Evolutionary conservation across 30 jellyfish, hydroid and myxozoan species (phyloP).

Genomic region (Pelagia noctiluca): DNA sequence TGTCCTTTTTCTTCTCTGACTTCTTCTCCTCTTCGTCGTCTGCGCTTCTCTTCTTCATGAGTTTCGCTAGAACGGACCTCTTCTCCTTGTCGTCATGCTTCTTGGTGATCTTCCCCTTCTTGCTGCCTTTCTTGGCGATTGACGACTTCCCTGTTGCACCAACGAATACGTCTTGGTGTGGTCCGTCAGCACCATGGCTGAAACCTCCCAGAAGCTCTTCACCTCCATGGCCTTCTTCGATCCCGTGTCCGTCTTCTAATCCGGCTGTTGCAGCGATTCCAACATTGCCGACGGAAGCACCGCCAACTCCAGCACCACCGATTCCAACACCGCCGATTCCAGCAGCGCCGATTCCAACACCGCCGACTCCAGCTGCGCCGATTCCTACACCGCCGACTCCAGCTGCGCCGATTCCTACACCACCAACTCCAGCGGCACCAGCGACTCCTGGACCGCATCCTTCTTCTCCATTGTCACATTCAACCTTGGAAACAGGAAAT

Average conservation of each 20-base stretch:
- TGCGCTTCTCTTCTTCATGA: constrained; percentile 66
- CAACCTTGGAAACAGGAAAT: too few species aligned
- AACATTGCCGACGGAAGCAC: constrained; percentile 22
- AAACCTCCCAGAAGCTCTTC: constrained; percentile 34
- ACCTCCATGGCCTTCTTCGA: constrained; percentile 38
- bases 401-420: constrained; percentile 21
- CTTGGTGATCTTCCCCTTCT: constrained; percentile 6
- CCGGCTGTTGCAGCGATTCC: constrained; percentile 39
- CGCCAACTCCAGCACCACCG: constrained; percentile 37
- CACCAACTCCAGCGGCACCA: constrained; percentile 31
- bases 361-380: constrained; percentile 43
- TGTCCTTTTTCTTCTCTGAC: constrained; percentile 17
- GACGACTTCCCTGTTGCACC: constrained; percentile 48
- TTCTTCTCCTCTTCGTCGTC: constrained; percentile 20
- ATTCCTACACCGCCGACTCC: constrained; percentile 28
- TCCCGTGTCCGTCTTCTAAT: constrained; percentile 11
- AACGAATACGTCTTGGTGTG: constrained; percentile 21
- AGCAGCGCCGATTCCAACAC: constrained; percentile 22
- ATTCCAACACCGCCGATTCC: constrained; percentile 20
- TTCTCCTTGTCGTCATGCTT: constrained; percentile 39
- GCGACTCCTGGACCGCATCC: constrained; percentile 39
- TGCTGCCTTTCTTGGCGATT: constrained; percentile 23
- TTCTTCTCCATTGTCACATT: too few species aligned
- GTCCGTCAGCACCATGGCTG: constrained; percentile 1
- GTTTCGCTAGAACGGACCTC: constrained; percentile 55